Percentiles rank a stretch among this genome's conserved stretches.
phyloP scores from a whole-genome alignment of 2,113 vertebrate species.

The Anguilla japonica region DNA sequence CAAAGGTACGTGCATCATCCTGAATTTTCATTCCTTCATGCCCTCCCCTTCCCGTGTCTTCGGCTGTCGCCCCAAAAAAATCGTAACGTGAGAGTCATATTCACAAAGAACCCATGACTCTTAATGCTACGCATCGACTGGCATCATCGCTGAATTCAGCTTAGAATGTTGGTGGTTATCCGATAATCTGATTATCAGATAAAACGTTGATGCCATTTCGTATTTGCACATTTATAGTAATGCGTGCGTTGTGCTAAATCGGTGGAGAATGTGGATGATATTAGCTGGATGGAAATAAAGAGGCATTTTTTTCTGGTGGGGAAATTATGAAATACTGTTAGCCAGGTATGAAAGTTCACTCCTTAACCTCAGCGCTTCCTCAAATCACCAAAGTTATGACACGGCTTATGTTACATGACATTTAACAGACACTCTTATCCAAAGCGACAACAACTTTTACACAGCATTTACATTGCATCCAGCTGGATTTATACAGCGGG shows the following conservation, averaged over 20 bases:
- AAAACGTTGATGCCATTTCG: background rate
- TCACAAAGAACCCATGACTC: no score
- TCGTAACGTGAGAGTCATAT: background rate
- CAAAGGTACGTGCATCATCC: constrained; percentile 69
- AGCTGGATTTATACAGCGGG: no score
- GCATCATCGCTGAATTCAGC: background rate
- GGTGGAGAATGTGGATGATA: background rate
- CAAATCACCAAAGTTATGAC: background rate
- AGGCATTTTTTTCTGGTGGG: background rate
- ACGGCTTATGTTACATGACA: no score
- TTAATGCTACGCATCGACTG: background rate
- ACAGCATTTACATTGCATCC: no score
- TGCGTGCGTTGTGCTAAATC: background rate
- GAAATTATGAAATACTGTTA: background rate
- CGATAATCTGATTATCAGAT: background rate
- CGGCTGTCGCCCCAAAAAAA: background rate
- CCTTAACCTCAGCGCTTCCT: background rate
- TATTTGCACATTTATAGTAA: background rate
- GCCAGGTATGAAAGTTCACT: background rate
- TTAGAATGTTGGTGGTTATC: background rate
- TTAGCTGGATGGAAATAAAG: background rate
- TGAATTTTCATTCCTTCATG: background rate
- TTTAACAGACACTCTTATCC: no score
- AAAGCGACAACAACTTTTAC: no score
- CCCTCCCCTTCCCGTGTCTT: background rate